A percentile compares a stretch with the other conserved stretches of the same genome.
phyloP scores from a whole-genome alignment of 2,113 vertebrate genomes.

The Pachycephala philippinensis region DNA sequence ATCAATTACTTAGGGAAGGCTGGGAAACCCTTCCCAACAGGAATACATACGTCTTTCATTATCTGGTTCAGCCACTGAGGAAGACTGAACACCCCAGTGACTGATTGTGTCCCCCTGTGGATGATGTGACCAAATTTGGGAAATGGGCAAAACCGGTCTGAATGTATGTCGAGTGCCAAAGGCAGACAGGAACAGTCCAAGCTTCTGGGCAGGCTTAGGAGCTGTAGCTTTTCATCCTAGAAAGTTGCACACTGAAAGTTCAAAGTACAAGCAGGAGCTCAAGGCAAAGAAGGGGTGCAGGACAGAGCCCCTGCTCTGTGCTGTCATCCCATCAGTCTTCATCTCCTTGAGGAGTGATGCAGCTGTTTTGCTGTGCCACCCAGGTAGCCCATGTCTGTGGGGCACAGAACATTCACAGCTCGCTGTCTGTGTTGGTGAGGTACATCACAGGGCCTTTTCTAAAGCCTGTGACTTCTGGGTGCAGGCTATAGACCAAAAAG shows the following conservation, averaged over 20 bases:
- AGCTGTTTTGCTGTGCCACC: background rate
- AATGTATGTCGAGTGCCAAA: background rate
- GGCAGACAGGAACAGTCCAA: background rate
- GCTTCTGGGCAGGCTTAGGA: background rate
- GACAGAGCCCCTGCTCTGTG: background rate
- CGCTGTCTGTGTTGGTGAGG: background rate
- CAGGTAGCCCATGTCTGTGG: background rate
- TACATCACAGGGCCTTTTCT: background rate
- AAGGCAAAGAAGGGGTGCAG: background rate
- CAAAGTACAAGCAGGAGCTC: background rate
- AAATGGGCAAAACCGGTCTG: background rate
- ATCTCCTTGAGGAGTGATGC: background rate
- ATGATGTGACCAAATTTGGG: background rate
- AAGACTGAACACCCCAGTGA: background rate
- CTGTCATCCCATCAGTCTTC: background rate
- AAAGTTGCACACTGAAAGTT: background rate
- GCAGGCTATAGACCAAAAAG: background rate
- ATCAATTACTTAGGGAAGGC: constrained; percentile 16
- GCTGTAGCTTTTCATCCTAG: background rate
- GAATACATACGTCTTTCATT: constrained; percentile 23
- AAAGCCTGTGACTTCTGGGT: background rate
- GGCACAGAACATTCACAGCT: background rate
- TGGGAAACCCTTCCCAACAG: background rate
- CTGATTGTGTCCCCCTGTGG: background rate
- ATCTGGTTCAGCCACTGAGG: background rate